A percentile compares a stretch with the other conserved stretches of the same genome.
Evolutionary conservation across 2,888 invertebrate genomes (phyloP).

Genomic region (Aphodius sticticus): DNA sequence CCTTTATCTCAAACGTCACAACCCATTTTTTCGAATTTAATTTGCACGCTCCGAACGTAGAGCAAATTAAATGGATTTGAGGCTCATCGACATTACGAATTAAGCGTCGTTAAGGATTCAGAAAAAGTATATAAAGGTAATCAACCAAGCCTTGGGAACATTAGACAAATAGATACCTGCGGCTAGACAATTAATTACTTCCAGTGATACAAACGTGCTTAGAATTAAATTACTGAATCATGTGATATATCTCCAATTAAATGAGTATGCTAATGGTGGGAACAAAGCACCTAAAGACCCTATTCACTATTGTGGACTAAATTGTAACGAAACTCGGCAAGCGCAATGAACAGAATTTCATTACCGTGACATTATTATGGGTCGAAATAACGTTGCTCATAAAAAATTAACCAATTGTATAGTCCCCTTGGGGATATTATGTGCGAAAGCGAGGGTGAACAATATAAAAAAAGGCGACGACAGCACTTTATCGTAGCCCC

Average conservation of each 20-base stretch:
- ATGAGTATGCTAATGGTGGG: conserved; percentile 4
- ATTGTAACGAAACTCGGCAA: neutral
- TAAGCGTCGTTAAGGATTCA: neutral
- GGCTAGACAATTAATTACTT: neutral
- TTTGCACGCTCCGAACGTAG: too few relatives aligned
- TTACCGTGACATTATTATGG: conserved; percentile 4
- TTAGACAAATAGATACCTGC: neutral
- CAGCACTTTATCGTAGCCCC: neutral
- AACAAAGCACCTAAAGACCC: neutral
- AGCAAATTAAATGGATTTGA: too few relatives aligned
- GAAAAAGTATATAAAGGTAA: neutral
- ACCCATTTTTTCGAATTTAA: too few relatives aligned
- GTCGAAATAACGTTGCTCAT: neutral
- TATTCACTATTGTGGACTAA: neutral
- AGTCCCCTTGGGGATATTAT: neutral
- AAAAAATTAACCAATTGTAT: conserved; percentile 4
- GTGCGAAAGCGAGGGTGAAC: neutral
- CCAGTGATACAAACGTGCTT: neutral
- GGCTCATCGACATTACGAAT: neutral
- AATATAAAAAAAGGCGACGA: neutral
- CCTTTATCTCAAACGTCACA: too few relatives aligned
- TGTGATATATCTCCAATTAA: neutral
- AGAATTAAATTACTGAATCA: neutral
- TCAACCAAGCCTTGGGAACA: neutral
- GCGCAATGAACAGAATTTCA: conserved; percentile 4